Conservation (phyloP, 2,113 vertebrate species). For the Phalacrocorax aristotelis region DNA sequence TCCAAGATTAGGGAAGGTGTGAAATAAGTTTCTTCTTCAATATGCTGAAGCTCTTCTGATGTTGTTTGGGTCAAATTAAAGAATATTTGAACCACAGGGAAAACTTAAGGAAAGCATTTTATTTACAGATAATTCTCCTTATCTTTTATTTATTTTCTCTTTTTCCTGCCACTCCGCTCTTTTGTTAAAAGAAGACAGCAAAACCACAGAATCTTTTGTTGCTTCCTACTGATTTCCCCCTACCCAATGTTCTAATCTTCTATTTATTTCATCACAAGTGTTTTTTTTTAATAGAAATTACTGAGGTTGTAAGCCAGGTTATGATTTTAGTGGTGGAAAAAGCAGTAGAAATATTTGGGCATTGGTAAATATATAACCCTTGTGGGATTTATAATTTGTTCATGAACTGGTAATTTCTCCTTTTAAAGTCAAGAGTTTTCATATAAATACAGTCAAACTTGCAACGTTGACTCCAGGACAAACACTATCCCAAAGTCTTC, state of each 20-base stretch:
- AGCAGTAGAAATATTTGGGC: background rate
- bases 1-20: conserved; percentile 14
- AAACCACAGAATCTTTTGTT: background rate
- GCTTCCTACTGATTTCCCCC: background rate
- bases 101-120: background rate
- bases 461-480: background rate
- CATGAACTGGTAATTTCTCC: background rate
- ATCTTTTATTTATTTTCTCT: background rate
- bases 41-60: background rate
- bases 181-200: conserved; percentile 12
- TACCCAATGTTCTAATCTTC: background rate
- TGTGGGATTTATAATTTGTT: background rate
- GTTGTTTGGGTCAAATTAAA: conserved; percentile 8
- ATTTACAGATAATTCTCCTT: conserved; percentile 34
- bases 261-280: conserved; percentile 9
- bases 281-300: conserved; percentile 30
- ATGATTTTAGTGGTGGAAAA: conserved; percentile 3
- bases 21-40: conserved; percentile 45
- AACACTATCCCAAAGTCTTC: background rate
- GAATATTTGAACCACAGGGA: conserved; percentile 7
- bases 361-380: background rate
- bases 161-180: background rate
- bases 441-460: background rate
- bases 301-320: conserved; percentile 5
- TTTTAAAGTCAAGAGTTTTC: background rate